Evolutionary conservation across 2,888 invertebrate genomes (phyloP).

Genomic region (Chorisops tibialis): DNA sequence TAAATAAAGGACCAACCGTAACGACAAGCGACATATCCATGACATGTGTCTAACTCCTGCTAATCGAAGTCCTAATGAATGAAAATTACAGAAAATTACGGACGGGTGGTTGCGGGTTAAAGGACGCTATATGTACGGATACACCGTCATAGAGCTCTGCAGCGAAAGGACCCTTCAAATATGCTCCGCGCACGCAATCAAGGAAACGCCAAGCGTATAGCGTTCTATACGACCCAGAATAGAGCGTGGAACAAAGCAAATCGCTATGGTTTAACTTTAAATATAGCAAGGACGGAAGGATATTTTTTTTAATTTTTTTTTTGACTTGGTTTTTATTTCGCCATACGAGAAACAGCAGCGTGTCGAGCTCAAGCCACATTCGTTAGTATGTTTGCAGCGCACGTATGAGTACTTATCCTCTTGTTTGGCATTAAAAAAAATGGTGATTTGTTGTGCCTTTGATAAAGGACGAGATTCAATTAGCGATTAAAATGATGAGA

Average conservation of each 20-base stretch:
- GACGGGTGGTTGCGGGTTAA: not conserved
- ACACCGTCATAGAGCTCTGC: slow-evolving; percentile 13
- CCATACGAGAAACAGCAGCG: no score
- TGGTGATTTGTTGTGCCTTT: slow-evolving; percentile 20
- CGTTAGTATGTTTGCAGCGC: no score
- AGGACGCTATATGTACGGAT: not conserved
- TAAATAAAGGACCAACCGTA: slow-evolving; percentile 23
- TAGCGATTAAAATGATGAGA: slow-evolving; percentile 22
- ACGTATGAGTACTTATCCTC: no score
- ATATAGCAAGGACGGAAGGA: slow-evolving; percentile 10
- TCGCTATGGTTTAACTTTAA: not conserved
- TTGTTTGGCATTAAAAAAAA: no score
- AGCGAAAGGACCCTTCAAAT: slow-evolving; percentile 17
- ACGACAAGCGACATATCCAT: slow-evolving; percentile 30
- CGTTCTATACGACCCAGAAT: no score
- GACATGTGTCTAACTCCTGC: slow-evolving; percentile 31
- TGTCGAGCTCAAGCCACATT: no score
- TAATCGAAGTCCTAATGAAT: slow-evolving; percentile 32
- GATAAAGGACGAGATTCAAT: slow-evolving; percentile 21
- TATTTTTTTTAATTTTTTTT: not conserved
- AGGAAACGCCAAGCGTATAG: slow-evolving; percentile 1
- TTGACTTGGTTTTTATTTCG: no score
- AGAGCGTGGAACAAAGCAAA: not conserved
- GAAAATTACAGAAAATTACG: slow-evolving; percentile 33
- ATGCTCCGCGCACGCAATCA: slow-evolving; percentile 14